These are phyloP conservation scores for Platycheirus albimanus DNA, from an alignment of 2,888 invertebrate genomes.

Conservation along the genomic window DNA sequence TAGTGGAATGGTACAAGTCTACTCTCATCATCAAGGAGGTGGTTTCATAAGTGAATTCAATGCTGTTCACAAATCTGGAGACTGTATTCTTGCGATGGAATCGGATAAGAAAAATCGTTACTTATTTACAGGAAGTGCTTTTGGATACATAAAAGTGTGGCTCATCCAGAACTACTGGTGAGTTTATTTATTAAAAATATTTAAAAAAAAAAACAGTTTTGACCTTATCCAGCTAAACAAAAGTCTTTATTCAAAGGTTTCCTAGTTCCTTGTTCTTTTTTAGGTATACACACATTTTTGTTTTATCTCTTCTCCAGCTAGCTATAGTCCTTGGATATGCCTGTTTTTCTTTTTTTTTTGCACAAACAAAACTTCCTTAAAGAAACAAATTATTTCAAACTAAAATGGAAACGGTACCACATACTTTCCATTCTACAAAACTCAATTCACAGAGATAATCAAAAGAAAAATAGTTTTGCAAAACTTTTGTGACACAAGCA, in stretches of 20 bases:
- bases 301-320: too few relatives aligned
- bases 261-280: too few relatives aligned
- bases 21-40: slow-evolving; percentile 91
- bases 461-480: slow-evolving; percentile 48
- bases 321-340: not conserved
- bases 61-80: slow-evolving; percentile 87
- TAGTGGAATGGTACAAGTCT: slow-evolving; percentile 90
- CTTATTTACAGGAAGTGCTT: slow-evolving; percentile 88
- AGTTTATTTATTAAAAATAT: slow-evolving; percentile 72
- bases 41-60: slow-evolving; percentile 88
- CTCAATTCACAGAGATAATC: slow-evolving; percentile 28
- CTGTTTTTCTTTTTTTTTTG: not conserved
- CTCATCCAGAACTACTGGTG: slow-evolving; percentile 87
- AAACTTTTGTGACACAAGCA: slow-evolving; percentile 69
- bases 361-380: not conserved
- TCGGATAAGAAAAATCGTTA: slow-evolving; percentile 88
- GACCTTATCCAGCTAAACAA: too few relatives aligned
- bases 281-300: too few relatives aligned
- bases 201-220: too few relatives aligned
- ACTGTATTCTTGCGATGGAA: slow-evolving; percentile 85
- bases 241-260: too few relatives aligned
- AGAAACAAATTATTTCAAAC: too few relatives aligned
- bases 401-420: slow-evolving; percentile 7
- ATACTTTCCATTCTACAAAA: slow-evolving; percentile 4
- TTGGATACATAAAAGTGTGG: slow-evolving; percentile 92